Evolutionary conservation across 2,888 invertebrate species (phyloP), one percentile per base, ranked within the genome.

Genomic region (Pyrrhosoma nymphula): DNA sequence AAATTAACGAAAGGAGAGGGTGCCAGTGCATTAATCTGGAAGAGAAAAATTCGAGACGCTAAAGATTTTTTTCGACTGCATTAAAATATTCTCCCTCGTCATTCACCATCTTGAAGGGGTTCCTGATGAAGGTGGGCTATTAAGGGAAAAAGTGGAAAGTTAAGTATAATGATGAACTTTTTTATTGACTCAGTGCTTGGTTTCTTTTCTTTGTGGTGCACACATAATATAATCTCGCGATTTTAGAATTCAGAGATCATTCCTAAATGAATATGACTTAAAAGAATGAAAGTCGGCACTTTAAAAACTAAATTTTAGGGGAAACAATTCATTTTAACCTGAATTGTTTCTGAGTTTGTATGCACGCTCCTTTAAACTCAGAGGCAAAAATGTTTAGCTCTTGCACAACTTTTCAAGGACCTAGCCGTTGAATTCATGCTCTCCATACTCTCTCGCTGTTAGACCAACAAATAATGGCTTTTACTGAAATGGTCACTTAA

Each of bases 81-180:
- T 82, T 69, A 69, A 69, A 82, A 35, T 82, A 82, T 82, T 82
- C 26, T 82, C 35, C 35, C 82, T 35, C 82, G n/a, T 69, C n/a
- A 4, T 35, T 35, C 82, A 35, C 35, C 16, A 60, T 20, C 10
- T 82, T 35, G 47, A 82, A 35, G 8, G 30, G 35, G 16, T 82
- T 47, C 8, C 12, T n/a, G 82, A 35, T 82, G 82, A 35, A 16
- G 82, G 12, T 82, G 82, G 35, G 82, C 14, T 82, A 35, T 82
- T 35, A 82, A 82, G 82, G n/a, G 35, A 4, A 82, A 82, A 82
- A 82, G 82, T 82, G 82, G 82, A 82, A 82, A 82, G 82, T 82
- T 82, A 82, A 82, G 82, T 82, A 16, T 35, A 82, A 82, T 35
- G 18, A 82, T 35, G 35, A 14, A 82, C 35, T 82, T 82, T 82